phyloP scores from a whole-genome alignment of 2,113 vertebrate species.

The Catharus bicknelli region DNA sequence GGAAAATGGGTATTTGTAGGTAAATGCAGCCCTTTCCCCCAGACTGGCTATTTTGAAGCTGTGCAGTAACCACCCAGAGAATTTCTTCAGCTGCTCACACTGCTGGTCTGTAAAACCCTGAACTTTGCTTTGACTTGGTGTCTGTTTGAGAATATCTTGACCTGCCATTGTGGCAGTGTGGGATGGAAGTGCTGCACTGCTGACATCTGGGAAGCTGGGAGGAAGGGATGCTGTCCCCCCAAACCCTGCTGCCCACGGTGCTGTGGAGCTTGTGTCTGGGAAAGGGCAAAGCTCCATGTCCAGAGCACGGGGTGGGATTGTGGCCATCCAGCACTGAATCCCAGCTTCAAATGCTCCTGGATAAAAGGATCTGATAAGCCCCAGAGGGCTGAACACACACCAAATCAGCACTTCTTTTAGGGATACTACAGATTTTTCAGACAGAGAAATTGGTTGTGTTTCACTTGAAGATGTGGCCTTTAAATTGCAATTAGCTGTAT shows the following conservation, averaged over 20 bases:
- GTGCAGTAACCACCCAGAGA: not conserved
- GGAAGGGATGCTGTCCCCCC: not conserved
- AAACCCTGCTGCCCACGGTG: not conserved
- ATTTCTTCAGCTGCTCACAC: not conserved
- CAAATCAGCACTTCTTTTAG: not conserved
- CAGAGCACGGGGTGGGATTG: not conserved
- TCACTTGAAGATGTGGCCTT: not conserved
- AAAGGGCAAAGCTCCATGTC: not conserved
- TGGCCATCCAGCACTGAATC: not conserved
- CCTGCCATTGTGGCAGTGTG: not conserved
- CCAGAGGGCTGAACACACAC: not conserved
- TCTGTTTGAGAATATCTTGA: not conserved
- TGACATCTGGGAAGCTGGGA: not conserved
- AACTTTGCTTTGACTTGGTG: constrained; percentile 32
- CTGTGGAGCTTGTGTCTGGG: not conserved
- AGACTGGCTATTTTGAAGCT: not conserved
- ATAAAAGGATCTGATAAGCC: not conserved
- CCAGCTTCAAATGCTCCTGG: not conserved
- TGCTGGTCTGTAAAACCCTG: not conserved
- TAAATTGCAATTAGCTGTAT: not conserved
- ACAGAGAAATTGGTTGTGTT: not conserved
- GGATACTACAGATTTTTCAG: not conserved
- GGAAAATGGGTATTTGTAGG: not conserved
- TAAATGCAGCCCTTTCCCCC: not conserved
- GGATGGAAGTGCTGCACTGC: not conserved